Evolutionary conservation across 2,888 invertebrate species (phyloP), one percentile per base, ranked within the genome.

Genomic region (Emmelina monodactyla): DNA sequence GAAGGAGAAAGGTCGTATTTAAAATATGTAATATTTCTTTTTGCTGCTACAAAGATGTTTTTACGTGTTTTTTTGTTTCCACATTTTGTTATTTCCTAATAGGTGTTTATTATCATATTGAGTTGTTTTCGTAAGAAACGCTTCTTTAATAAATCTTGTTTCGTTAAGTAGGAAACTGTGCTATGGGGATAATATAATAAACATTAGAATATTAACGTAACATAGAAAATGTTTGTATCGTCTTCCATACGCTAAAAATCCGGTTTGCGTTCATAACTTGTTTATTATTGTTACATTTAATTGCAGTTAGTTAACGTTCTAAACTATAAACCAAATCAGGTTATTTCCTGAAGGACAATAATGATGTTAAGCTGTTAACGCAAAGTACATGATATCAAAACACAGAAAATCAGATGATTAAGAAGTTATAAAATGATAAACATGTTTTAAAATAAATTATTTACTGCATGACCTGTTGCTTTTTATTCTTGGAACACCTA

Each of bases 321-420:
- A 51, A 52, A 39, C 38, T 44, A 50, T 58, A 54, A 53, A n/a
- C 54, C 51, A 49, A 52, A 55, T 51, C 71, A 75, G 71, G 72
- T 66, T 51, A 65, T 65, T 69, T 63, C 72, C 75, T 72, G 78
- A 69, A 69, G 67, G 78, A 79, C 78, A 79, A 78, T 79, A 79
- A 79, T 75, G 72, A 65, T 57, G 69, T 63, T 73, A 73, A 14
- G 69, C 68, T 63, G 61, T 59, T 46, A 66, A 67, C 64, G 65
- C 68, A 68, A 55, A 72, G 54, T 71, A 68, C 66, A 67, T 58
- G 62, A 70, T 68, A n/a, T n/a, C 62, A 64, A 58, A 58, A 60
- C 62, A 65, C 61, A 62, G 57, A 58, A 62, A 57, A 67, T 4
- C 25, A 25, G 25, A n/a, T n/a, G n/a, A n/a, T 25, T 52, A 54